Evolutionary conservation across 2,888 invertebrate species (phyloP).

Genomic region (Aquatica leii): DNA sequence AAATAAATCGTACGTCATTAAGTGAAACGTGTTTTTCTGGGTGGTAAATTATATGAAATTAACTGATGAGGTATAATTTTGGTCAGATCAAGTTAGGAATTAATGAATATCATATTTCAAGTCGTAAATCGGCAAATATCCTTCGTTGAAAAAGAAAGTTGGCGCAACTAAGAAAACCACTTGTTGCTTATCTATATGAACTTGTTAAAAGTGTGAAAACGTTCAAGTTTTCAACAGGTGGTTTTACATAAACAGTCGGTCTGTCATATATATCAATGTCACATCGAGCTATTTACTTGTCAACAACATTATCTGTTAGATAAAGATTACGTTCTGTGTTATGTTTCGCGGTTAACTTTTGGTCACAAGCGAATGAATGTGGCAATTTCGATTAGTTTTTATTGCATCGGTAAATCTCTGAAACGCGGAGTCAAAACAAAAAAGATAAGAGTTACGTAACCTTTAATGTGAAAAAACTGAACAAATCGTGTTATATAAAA

Average conservation of each 20-base stretch:
- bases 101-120: conserved; percentile 7
- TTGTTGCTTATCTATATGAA: conserved; percentile 29
- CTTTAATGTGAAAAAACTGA: no score
- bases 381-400: conserved; percentile 3
- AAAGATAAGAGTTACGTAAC: no score
- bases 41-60: conserved; percentile 26
- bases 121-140: background rate
- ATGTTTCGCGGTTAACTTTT: conserved; percentile 18
- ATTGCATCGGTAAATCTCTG: background rate
- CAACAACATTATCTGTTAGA: conserved; percentile 25
- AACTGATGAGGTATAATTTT: conserved; percentile 11
- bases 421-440: background rate
- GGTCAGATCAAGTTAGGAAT: background rate
- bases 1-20: conserved; percentile 18
- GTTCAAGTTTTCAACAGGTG: conserved; percentile 24
- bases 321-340: conserved; percentile 13
- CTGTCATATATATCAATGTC: conserved; percentile 23
- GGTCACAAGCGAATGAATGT: background rate
- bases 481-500: no score
- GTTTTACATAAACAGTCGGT: conserved; percentile 20
- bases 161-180: conserved; percentile 23
- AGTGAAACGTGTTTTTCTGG: conserved; percentile 23
- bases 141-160: background rate
- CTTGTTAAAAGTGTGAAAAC: conserved; percentile 27
- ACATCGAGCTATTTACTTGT: conserved; percentile 26